Evolutionary conservation across 2,797 vertebrate species (phyloP).

Genomic region (Anguilla obscura): DNA sequence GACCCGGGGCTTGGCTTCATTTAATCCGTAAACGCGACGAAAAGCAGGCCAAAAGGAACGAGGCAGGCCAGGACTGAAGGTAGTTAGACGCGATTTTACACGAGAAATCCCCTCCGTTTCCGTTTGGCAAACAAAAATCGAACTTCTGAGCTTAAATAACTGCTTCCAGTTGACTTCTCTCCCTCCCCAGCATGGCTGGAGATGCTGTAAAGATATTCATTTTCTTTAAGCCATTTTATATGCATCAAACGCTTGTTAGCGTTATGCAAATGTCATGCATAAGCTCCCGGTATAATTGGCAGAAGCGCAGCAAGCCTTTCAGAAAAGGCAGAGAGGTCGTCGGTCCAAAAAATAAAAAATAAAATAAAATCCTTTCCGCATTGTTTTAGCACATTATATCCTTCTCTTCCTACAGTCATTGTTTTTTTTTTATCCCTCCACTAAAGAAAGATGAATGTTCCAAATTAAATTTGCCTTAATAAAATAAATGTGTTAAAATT

Average conservation of each 20-base stretch:
- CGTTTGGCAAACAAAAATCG: not conserved
- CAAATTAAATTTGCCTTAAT: not conserved
- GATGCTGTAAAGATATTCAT: not conserved
- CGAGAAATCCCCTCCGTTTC: not conserved
- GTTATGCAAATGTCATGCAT: not conserved
- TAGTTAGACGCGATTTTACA: not conserved
- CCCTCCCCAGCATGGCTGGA: not conserved
- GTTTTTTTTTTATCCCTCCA: not conserved
- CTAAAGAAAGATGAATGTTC: not conserved
- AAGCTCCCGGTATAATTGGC: not conserved
- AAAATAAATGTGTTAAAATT: not conserved
- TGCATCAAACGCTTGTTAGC: not conserved
- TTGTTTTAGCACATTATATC: not conserved
- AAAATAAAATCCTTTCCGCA: not conserved
- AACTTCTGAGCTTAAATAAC: constrained; percentile 1
- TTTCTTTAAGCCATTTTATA: not conserved
- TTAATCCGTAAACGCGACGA: constrained; percentile 6
- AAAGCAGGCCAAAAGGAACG: not conserved
- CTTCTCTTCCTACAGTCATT: not conserved
- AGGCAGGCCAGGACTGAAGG: not conserved
- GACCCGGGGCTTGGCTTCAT: not conserved
- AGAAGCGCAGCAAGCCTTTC: not conserved
- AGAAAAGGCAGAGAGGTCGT: not conserved
- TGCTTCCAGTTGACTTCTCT: not conserved
- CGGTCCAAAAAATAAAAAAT: not conserved